Evolutionary conservation across 2,888 invertebrate species (phyloP).

Genomic region (Acleris holmiana): DNA sequence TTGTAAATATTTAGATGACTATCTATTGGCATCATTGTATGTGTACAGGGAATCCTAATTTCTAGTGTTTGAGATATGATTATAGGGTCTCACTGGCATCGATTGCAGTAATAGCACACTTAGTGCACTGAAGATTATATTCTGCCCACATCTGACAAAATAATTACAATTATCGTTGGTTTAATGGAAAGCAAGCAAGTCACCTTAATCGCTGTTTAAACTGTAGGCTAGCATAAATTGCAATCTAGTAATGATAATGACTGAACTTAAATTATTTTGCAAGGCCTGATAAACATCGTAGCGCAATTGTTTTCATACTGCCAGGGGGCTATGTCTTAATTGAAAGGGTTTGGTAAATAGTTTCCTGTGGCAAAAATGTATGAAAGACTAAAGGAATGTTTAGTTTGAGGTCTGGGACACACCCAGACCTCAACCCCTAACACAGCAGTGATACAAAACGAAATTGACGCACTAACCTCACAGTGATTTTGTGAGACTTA

Average conservation of each 20-base stretch:
- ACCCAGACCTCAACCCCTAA: too few species aligned
- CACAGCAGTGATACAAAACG: too few species aligned
- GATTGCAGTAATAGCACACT: not conserved
- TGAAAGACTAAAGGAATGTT: not conserved
- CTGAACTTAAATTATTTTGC: conserved; percentile 43
- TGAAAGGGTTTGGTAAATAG: conserved; percentile 7
- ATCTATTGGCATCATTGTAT: too few species aligned
- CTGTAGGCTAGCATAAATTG: conserved; percentile 14
- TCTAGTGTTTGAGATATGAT: too few species aligned
- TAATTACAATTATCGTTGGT: conserved; percentile 20
- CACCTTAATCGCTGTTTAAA: conserved; percentile 30
- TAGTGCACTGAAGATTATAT: not conserved
- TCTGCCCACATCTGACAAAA: conserved; percentile 17
- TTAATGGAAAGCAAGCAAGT: conserved; percentile 15
- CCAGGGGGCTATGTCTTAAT: conserved; percentile 47
- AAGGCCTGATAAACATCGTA: conserved; percentile 55
- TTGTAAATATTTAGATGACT: too few species aligned
- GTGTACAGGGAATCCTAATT: too few species aligned
- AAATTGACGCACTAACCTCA: too few species aligned
- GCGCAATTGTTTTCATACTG: conserved; percentile 52
- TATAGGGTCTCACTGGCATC: not conserved
- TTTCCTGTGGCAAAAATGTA: not conserved
- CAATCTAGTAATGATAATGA: conserved; percentile 14
- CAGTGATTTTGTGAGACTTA: too few species aligned
- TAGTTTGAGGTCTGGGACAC: too few species aligned